Base-by-base conservation (phyloP, 1,140 invertebrate genomes). In the Mercenaria mercenaria region DNA sequence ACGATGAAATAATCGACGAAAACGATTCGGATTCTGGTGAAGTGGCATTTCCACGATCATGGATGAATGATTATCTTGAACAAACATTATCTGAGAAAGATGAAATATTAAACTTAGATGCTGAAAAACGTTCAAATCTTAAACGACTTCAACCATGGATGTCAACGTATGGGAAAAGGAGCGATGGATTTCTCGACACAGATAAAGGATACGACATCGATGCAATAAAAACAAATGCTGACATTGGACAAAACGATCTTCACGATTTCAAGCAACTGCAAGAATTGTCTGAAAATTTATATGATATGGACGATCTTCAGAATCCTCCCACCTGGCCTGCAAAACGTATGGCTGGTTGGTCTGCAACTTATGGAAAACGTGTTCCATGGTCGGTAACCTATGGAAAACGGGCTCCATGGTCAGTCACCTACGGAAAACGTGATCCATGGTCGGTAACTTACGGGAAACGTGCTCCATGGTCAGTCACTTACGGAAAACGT, bases 81-180 rank as follows among this genome's bases (percentile, higher is more conserved):
- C 23, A 83, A 11, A 61, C 11, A 34, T 34, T 18, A 37, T 4
- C 0, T n/a, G 23, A 56, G 6, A 61, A 37, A 10, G 29, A 15
- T 61, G 34, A 82, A 29, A 43, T 13, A 67, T 15, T 26, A 32
- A 29, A 29, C 20, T 4, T 29, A 67, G 43, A 61, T 32, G 11
- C n/a, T 4, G 41, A 0, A 50, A 85, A 85, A 72, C 82, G 64
- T 10, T 39, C 13, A 32, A 52, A 72, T 72, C 11, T 85, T 0
- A 69, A 72, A 72, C 64, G 67, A 6, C 50, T 72, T 23, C 82
- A 85, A 74, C 18, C 26, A 41, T 85, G 82, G 82, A 32, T 72
- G 61, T 72, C 82, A n/a, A 74, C 82, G 13, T 85, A 85, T 52
- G 82, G 82, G 20, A 85, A 85, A 64, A 56, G 84, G 61, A 52